Conservation (phyloP, 1,140 invertebrate genomes). For the Pseudoatta argentina region DNA sequence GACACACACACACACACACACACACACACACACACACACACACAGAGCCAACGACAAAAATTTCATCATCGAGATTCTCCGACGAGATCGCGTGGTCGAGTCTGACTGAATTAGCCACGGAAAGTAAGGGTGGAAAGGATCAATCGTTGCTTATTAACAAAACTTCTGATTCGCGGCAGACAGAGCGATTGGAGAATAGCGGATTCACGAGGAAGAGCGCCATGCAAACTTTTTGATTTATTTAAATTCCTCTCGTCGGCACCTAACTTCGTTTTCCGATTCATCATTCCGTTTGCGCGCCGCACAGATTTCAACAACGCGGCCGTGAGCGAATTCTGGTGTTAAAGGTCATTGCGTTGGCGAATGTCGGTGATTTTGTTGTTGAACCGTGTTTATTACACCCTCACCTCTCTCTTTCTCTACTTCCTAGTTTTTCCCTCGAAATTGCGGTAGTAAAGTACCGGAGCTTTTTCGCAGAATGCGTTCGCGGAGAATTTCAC, state of each 20-base stretch:
- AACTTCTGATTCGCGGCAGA: slow-evolving; percentile 20
- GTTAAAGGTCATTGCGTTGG: background rate
- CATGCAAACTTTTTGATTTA: slow-evolving; percentile 42
- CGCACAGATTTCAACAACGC: background rate
- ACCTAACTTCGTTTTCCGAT: slow-evolving; percentile 36
- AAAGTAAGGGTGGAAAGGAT: background rate
- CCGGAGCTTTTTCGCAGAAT: background rate
- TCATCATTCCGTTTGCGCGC: background rate
- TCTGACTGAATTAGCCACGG: slow-evolving; percentile 16
- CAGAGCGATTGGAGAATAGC: background rate
- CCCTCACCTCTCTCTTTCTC: background rate
- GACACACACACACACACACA: background rate
- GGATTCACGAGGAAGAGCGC: background rate
- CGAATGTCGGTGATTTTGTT: slow-evolving; percentile 17
- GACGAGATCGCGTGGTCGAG: background rate
- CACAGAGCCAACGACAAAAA: background rate
- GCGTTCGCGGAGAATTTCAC: slow-evolving; percentile 10
- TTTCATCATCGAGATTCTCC: background rate
- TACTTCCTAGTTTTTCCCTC: background rate
- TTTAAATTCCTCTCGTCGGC: slow-evolving; percentile 29
- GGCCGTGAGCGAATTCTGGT: background rate
- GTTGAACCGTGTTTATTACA: slow-evolving; percentile 1
- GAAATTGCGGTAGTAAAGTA: slow-evolving; percentile 12
- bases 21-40: background rate
- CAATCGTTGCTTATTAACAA: slow-evolving; percentile 35